Conservation (phyloP, 2,113 vertebrate species). For the Chaetodon auriga region DNA sequence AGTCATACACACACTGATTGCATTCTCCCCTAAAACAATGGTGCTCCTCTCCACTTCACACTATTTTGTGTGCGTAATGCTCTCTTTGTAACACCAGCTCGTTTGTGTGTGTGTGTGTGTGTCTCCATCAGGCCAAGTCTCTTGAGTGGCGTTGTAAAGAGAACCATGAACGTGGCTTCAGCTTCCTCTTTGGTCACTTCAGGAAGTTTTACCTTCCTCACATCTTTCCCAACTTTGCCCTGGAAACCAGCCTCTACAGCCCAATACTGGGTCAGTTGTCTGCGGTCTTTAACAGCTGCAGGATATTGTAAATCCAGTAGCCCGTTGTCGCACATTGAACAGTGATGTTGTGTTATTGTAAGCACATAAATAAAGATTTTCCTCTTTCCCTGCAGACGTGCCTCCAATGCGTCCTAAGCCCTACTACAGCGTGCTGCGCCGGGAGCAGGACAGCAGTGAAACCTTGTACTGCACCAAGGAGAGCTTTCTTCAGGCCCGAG, state of each 20-base stretch:
- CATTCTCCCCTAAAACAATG: slow-evolving; percentile 68
- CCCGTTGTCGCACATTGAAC: neutral
- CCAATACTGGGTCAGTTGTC: slow-evolving; percentile 92
- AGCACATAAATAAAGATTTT: neutral
- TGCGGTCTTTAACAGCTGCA: neutral
- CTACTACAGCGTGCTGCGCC: slow-evolving; percentile 92
- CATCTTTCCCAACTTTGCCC: slow-evolving; percentile 98
- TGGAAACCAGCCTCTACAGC: slow-evolving; percentile 95
- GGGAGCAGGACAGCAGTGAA: slow-evolving; percentile 94
- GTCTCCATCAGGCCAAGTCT: slow-evolving; percentile 92
- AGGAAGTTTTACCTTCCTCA: slow-evolving; percentile 98
- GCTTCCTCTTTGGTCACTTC: slow-evolving; percentile 97
- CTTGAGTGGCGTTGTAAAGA: slow-evolving; percentile 99
- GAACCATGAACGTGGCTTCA: slow-evolving; percentile 98
- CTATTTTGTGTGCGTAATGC: slow-evolving; percentile 30
- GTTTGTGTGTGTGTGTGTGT: slow-evolving; percentile 39
- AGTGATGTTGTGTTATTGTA: neutral
- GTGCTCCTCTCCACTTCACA: slow-evolving; percentile 61
- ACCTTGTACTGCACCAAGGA: slow-evolving; percentile 96
- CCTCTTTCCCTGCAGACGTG: slow-evolving; percentile 86
- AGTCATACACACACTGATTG: slow-evolving; percentile 52
- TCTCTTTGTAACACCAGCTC: slow-evolving; percentile 51
- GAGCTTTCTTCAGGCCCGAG: slow-evolving; percentile 95
- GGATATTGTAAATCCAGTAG: neutral
- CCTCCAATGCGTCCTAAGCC: slow-evolving; percentile 96